Base-by-base conservation (phyloP, 2,113 vertebrate species). In the Platysteira castanea region DNA sequence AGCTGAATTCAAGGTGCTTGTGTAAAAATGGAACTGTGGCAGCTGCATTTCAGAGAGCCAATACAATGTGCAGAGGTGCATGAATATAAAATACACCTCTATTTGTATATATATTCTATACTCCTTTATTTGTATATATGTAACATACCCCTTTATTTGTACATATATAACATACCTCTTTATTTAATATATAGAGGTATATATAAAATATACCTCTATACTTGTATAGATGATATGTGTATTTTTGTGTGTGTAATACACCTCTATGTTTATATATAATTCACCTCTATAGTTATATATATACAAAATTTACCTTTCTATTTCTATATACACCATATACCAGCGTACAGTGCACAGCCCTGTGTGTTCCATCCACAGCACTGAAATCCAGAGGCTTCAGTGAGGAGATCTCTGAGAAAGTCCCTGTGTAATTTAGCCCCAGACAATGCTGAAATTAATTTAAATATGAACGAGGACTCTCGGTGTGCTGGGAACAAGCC, bases 41-140 rank as follows among this genome's bases (percentile, higher is more conserved):
- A 13, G 23, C 21, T 42, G 18, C 1, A 2, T 26, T 46, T 82
- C 54, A 37, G 64, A 11, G 13, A 35, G 54, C 2, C 8, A 37
- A 2, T 35, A 2, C 19, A 8, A 2, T 2, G 1, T 17, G 10
- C 27, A 28, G 52, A n/a, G 26, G 4, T 37, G 12, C 18, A 41
- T 26, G 31, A 41, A 61, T 60, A 39, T 15, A 54, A 37, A 16
- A 20, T 8, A 33, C 18, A 2, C 27, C 10, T 77, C 4, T 52
- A 30, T 65, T 65, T 57, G 20, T 61, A 24, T 20, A 42, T 41
- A 30, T 69, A 9, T 49, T 2, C 46, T 9, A 47, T 2, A 46
- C 7, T 3, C 6, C 27, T 54, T 15, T 37, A 22, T 39, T 46
- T 46, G 6, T 44, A 6, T 9, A 5, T 5, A 13, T 26, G 5